A percentile compares a stretch with the other conserved stretches of the same genome.
Conservation (phyloP, 1,140 invertebrate species). For the Catajapyx aquilonaris region DNA sequence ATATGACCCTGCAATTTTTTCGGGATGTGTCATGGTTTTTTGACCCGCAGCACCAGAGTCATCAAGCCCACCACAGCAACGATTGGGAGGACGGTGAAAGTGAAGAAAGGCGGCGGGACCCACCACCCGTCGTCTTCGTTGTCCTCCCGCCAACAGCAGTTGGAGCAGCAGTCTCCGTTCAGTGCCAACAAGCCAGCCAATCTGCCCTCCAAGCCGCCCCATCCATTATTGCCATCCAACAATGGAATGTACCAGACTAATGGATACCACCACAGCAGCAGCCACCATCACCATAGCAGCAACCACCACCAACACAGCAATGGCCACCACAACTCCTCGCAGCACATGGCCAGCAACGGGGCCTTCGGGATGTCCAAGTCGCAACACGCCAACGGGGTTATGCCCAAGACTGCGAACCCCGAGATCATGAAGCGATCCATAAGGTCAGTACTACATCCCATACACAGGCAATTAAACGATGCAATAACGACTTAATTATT, state of each 20-base stretch:
- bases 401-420: slow-evolving; percentile 20
- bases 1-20: too few species aligned
- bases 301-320: slow-evolving; percentile 17
- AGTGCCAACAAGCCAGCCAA: too few species aligned
- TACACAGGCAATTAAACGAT: too few species aligned
- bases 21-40: slow-evolving; percentile 3
- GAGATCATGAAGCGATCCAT: slow-evolving; percentile 45
- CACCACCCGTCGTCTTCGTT: slow-evolving; percentile 17
- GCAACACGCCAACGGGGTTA: slow-evolving; percentile 12
- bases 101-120: slow-evolving; percentile 22
- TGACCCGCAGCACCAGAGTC: slow-evolving; percentile 52
- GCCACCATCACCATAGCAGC: slow-evolving; percentile 19
- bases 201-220: too few species aligned
- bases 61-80: slow-evolving; percentile 74
- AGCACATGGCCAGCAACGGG: slow-evolving; percentile 9
- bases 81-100: slow-evolving; percentile 63
- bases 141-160: too few species aligned
- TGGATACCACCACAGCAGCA: slow-evolving; percentile 18
- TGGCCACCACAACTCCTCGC: slow-evolving; percentile 18
- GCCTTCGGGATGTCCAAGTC: too few species aligned
- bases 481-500: too few species aligned
- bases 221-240: too few species aligned
- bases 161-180: too few species aligned
- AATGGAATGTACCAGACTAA: too few species aligned
- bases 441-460: slow-evolving; percentile 37